Percentiles rank a stretch among this genome's conserved stretches.
These are phyloP conservation scores for Polyodon spathula DNA, from an alignment of 2,113 vertebrate species.

Conservation along the genomic window DNA sequence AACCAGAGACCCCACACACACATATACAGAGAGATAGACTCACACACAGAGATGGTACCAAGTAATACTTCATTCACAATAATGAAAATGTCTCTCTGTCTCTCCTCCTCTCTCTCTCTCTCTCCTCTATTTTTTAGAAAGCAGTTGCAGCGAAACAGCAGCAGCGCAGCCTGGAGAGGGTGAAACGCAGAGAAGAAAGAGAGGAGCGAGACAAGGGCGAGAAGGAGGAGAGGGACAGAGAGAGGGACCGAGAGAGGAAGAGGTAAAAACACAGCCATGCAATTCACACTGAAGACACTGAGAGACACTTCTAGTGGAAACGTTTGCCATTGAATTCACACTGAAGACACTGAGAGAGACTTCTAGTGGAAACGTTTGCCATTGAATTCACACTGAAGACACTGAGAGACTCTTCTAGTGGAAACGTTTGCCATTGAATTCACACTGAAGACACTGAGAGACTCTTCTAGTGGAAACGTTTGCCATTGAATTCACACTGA, in stretches of 20 bases:
- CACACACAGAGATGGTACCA: no score
- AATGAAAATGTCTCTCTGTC: neutral
- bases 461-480: slow-evolving; percentile 41
- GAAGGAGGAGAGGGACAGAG: slow-evolving; percentile 39
- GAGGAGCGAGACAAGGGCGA: slow-evolving; percentile 72
- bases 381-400: no score
- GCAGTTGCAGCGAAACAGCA: slow-evolving; percentile 90
- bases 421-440: slow-evolving; percentile 29
- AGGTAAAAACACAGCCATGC: slow-evolving; percentile 46
- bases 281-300: no score
- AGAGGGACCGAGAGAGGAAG: slow-evolving; percentile 38
- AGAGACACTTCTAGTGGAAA: slow-evolving; percentile 43
- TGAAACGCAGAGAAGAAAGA: slow-evolving; percentile 82
- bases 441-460: no score
- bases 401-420: slow-evolving; percentile 41
- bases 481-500: slow-evolving; percentile 16
- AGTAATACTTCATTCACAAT: neutral
- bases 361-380: slow-evolving; percentile 39
- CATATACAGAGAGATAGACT: no score
- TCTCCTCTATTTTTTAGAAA: slow-evolving; percentile 57
- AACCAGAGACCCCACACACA: no score
- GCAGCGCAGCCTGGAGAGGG: slow-evolving; percentile 73
- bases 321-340: slow-evolving; percentile 25
- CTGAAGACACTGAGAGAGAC: no score
- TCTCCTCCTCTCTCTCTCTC: neutral